A percentile compares a stretch with the other conserved stretches of the same genome.
Evolutionary conservation across 2,797 vertebrate genomes (phyloP).

Genomic region (Dendrocincla fuliginosa): DNA sequence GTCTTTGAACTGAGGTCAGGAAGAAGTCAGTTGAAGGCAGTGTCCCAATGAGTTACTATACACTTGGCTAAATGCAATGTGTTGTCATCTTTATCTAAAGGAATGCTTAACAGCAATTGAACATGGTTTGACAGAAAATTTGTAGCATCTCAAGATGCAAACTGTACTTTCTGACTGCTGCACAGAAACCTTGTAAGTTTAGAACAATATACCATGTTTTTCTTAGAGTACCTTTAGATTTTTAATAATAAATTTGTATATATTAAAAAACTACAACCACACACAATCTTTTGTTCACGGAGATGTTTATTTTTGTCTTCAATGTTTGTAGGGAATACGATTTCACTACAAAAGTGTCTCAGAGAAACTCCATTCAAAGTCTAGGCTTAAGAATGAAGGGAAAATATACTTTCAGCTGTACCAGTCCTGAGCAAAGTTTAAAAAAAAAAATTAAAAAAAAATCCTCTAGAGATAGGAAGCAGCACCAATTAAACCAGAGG

Average conservation of each 20-base stretch:
- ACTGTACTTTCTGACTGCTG: neutral
- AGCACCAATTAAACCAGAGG: conserved; percentile 65
- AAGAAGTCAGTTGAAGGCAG: neutral
- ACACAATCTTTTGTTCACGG: conserved; percentile 45
- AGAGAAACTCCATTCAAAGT: conserved; percentile 72
- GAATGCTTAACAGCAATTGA: neutral
- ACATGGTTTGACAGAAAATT: neutral
- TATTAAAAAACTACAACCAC: conserved; percentile 51
- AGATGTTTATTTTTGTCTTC: conserved; percentile 69
- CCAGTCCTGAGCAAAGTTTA: conserved; percentile 68
- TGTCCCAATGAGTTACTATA: neutral
- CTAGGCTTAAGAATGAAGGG: conserved; percentile 67
- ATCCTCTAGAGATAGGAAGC: conserved; percentile 56
- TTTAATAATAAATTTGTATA: neutral
- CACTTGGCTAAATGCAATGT: neutral
- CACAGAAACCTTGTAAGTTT: neutral
- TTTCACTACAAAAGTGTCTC: conserved; percentile 71
- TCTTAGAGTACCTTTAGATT: neutral
- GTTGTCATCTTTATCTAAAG: neutral
- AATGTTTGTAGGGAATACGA: conserved; percentile 63
- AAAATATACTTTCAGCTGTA: conserved; percentile 71
- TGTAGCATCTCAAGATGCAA: neutral
- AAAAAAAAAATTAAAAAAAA: neutral
- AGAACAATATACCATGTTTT: neutral
- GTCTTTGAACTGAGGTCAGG: conserved; percentile 3